phyloP scores from a whole-genome alignment of 2,113 vertebrate species.

The Symphodus melops region DNA sequence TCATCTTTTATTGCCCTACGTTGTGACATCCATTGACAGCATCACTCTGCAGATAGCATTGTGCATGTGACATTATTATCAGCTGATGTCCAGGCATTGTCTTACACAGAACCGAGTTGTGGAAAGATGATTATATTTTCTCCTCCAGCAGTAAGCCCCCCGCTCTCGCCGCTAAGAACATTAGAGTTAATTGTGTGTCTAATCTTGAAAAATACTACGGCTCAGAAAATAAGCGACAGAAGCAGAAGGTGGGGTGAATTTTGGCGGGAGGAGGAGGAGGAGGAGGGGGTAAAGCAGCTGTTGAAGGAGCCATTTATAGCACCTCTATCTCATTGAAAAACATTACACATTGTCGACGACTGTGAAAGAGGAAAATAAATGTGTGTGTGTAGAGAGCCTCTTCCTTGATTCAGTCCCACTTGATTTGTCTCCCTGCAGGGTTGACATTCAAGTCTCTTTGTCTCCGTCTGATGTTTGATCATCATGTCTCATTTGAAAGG shows the following conservation, averaged over 20 bases:
- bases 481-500: slow-evolving; percentile 61
- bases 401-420: slow-evolving; percentile 34
- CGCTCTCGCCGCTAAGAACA: slow-evolving; percentile 53
- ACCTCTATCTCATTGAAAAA: slow-evolving; percentile 75
- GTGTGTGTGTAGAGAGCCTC: slow-evolving; percentile 29
- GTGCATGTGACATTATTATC: slow-evolving; percentile 45
- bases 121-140: slow-evolving; percentile 62
- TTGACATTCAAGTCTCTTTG: slow-evolving; percentile 46
- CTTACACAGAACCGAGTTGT: slow-evolving; percentile 41
- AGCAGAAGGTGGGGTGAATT: slow-evolving; percentile 55
- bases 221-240: slow-evolving; percentile 50
- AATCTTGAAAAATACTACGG: slow-evolving; percentile 74
- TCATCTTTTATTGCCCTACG: slow-evolving; percentile 23
- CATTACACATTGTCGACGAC: slow-evolving; percentile 65
- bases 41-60: slow-evolving; percentile 40
- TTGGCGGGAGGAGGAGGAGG: slow-evolving; percentile 11
- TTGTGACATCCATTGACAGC: slow-evolving; percentile 9
- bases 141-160: slow-evolving; percentile 53
- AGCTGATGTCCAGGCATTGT: slow-evolving; percentile 52
- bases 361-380: slow-evolving; percentile 52
- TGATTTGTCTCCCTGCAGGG: slow-evolving; percentile 7
- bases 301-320: slow-evolving; percentile 75
- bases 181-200: slow-evolving; percentile 72
- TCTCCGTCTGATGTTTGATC: slow-evolving; percentile 56
- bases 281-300: slow-evolving; percentile 66